Evolutionary conservation across 2,888 invertebrate genomes (phyloP).

Genomic region (Vesta saturnalis): DNA sequence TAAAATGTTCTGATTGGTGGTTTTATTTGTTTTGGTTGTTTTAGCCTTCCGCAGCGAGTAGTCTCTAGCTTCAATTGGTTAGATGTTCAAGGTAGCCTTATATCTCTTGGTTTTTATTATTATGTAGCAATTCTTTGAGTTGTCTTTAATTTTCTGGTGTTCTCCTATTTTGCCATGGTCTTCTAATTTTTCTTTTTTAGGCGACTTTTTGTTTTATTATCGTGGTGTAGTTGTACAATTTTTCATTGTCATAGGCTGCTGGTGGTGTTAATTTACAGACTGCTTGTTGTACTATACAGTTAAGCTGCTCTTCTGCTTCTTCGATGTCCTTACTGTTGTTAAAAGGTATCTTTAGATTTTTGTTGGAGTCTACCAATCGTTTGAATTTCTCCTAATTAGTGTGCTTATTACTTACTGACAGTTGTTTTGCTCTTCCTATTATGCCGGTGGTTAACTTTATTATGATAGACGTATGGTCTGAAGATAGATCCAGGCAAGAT

Average conservation of each 20-base stretch:
- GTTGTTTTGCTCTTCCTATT: not conserved
- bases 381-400: conserved; percentile 16
- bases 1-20: not conserved
- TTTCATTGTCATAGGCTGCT: conserved; percentile 1
- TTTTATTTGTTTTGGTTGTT: not conserved
- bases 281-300: conserved; percentile 2
- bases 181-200: conserved; percentile 12
- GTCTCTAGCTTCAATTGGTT: not conserved
- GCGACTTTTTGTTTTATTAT: conserved; percentile 11
- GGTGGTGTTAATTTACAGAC: not conserved
- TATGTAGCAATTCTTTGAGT: not conserved
- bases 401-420: not conserved
- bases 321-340: conserved; percentile 3
- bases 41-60: not conserved
- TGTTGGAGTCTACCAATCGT: not conserved
- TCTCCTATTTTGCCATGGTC: conserved; percentile 5
- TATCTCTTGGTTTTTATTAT: not conserved
- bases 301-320: not conserved
- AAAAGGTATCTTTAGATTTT: conserved; percentile 6
- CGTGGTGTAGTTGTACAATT: not conserved
- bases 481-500: conserved; percentile 19
- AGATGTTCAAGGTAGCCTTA: too few relatives aligned
- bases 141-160: not conserved
- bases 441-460: not conserved
- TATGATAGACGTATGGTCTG: conserved; percentile 7